These are phyloP conservation scores for Xylota sylvarum DNA, from an alignment of 2,888 invertebrate genomes.

Conservation along the genomic window DNA sequence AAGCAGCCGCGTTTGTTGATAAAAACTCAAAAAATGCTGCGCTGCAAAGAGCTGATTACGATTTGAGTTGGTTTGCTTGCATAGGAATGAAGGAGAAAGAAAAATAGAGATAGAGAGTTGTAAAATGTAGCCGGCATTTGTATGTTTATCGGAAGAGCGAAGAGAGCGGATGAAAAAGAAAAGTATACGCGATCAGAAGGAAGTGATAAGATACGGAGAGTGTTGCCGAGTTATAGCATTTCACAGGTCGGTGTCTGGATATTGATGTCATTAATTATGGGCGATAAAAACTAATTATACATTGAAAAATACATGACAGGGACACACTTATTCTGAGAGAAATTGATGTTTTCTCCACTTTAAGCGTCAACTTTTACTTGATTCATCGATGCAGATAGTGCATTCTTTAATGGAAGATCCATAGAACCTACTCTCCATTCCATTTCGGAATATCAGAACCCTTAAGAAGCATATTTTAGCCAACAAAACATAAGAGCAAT, in stretches of 20 bases:
- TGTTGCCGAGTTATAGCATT: slow-evolving; percentile 2
- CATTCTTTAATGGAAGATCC: too few relatives aligned
- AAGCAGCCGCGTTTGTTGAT: slow-evolving; percentile 5
- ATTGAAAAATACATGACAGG: too few relatives aligned
- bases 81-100: background rate
- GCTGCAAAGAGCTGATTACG: background rate
- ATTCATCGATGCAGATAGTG: too few relatives aligned
- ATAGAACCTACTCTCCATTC: too few relatives aligned
- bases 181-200: background rate
- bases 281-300: too few relatives aligned
- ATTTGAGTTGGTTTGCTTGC: background rate
- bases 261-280: background rate
- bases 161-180: background rate
- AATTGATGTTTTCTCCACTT: too few relatives aligned
- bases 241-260: too few relatives aligned
- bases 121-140: slow-evolving; percentile 33
- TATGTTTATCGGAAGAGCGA: slow-evolving; percentile 1
- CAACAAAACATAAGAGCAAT: too few relatives aligned
- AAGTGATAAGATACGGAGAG: slow-evolving; percentile 2
- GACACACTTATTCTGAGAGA: too few relatives aligned
- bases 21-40: slow-evolving; percentile 4
- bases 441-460: too few relatives aligned
- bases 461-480: too few relatives aligned
- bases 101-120: background rate
- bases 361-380: too few relatives aligned